phyloP scores from a whole-genome alignment of 2,113 vertebrate species.

The Mesitornis unicolor region DNA sequence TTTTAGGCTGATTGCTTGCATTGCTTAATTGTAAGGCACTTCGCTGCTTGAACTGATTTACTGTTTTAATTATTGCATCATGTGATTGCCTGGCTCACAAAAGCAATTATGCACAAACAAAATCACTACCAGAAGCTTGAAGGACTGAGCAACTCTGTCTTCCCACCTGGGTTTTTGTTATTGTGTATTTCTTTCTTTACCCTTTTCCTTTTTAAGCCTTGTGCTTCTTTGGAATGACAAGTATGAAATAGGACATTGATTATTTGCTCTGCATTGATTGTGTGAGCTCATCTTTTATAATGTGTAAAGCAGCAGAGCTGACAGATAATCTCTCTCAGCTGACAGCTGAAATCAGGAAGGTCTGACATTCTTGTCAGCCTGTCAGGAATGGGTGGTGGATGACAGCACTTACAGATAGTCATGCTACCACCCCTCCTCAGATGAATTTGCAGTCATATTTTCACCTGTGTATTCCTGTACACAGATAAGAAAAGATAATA shows the following conservation, averaged over 20 bases:
- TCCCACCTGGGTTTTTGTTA: not conserved
- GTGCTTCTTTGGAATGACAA: not conserved
- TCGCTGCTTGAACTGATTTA: constrained; percentile 3
- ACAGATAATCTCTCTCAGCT: not conserved
- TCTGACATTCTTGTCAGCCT: not conserved
- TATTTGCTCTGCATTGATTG: not conserved
- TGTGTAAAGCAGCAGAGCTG: not conserved
- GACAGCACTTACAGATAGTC: not conserved
- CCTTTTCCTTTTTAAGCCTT: not conserved
- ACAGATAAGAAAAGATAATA: not conserved
- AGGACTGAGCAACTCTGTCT: not conserved
- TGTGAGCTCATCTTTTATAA: not conserved
- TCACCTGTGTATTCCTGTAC: not conserved
- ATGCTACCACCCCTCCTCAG: not conserved
- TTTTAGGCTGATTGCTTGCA: constrained; percentile 28
- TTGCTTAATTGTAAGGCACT: constrained; percentile 48
- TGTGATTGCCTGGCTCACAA: constrained; percentile 20
- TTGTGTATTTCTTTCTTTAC: not conserved
- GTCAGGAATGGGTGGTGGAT: not conserved
- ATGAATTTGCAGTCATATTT: not conserved
- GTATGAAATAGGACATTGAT: not conserved
- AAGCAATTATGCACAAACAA: not conserved
- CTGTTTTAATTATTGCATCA: constrained; percentile 29
- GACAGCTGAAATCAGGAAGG: not conserved
- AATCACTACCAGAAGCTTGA: not conserved